A percentile compares a stretch with the other conserved stretches of the same genome.
Evolutionary conservation across 2,113 vertebrate species (phyloP).

Genomic region (Candoia aspera): DNA sequence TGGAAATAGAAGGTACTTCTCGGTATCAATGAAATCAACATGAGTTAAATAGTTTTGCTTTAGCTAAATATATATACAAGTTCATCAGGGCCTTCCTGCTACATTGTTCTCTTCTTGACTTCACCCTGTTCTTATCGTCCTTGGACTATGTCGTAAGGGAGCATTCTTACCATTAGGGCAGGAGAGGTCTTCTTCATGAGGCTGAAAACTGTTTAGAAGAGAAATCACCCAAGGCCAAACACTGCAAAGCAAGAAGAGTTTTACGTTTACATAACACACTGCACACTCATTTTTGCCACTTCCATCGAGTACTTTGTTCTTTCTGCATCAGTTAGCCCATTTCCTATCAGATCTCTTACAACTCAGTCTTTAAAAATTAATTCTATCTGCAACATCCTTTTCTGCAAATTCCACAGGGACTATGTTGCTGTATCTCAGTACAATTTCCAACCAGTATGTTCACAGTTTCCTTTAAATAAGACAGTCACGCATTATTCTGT

Average conservation of each 20-base stretch:
- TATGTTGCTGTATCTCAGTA: background rate
- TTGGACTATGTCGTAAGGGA: background rate
- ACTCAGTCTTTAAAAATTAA: background rate
- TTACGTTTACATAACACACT: background rate
- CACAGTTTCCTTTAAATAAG: background rate
- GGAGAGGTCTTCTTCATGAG: constrained; percentile 88
- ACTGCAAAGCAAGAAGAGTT: constrained; percentile 70
- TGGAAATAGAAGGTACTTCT: background rate
- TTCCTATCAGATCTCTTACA: background rate
- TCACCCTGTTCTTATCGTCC: background rate
- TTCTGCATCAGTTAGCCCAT: no score
- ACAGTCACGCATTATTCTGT: background rate
- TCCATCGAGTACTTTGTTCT: background rate
- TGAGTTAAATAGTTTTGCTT: background rate
- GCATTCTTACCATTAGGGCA: constrained; percentile 80
- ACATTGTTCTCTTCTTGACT: background rate
- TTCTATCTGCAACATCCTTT: background rate
- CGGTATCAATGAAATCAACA: background rate
- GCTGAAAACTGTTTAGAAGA: constrained; percentile 95
- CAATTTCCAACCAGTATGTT: background rate
- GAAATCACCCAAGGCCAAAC: constrained; percentile 98
- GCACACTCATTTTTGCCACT: background rate
- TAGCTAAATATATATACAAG: background rate
- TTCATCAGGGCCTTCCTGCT: background rate
- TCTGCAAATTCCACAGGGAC: background rate